Percentiles rank a stretch among this genome's conserved stretches.
Conservation (phyloP, 2,113 vertebrate species). For the Heterocephalus glaber region DNA sequence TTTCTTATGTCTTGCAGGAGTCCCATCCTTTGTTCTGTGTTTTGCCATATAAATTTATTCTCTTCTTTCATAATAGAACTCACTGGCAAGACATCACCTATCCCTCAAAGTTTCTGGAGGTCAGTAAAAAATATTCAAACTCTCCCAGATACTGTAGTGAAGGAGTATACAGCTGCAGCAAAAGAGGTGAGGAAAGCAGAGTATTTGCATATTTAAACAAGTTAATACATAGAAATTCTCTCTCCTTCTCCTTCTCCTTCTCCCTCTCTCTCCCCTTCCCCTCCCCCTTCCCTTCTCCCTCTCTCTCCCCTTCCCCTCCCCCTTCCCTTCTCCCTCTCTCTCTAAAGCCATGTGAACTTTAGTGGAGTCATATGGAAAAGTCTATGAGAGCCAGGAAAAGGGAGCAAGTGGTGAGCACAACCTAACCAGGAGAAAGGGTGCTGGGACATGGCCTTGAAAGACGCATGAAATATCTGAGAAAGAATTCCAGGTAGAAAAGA, state of each 20-base stretch:
- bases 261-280: too few relatives aligned
- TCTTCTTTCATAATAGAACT: not conserved
- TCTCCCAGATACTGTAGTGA: not conserved
- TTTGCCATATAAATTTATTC: not conserved
- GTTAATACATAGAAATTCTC: not conserved
- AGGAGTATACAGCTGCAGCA: not conserved
- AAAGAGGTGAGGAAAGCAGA: not conserved
- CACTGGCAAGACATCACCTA: not conserved
- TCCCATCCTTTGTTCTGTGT: not conserved
- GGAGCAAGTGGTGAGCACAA: not conserved
- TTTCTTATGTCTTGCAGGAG: not conserved
- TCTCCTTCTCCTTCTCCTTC: too few relatives aligned
- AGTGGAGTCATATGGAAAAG: not conserved
- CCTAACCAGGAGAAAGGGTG: not conserved
- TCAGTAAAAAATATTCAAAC: slow-evolving; percentile 9
- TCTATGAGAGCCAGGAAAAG: not conserved
- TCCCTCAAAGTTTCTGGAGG: not conserved
- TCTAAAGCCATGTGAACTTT: not conserved
- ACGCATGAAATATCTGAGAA: not conserved
- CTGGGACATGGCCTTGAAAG: not conserved
- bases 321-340: not conserved
- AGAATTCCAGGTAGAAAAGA: not conserved
- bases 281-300: too few relatives aligned
- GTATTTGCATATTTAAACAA: not conserved
- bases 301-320: too few relatives aligned